Percentiles rank a stretch among this genome's conserved stretches.
These are phyloP conservation scores for Fabriciana adippe DNA, from an alignment of 2,888 invertebrate species.

Conservation along the genomic window DNA sequence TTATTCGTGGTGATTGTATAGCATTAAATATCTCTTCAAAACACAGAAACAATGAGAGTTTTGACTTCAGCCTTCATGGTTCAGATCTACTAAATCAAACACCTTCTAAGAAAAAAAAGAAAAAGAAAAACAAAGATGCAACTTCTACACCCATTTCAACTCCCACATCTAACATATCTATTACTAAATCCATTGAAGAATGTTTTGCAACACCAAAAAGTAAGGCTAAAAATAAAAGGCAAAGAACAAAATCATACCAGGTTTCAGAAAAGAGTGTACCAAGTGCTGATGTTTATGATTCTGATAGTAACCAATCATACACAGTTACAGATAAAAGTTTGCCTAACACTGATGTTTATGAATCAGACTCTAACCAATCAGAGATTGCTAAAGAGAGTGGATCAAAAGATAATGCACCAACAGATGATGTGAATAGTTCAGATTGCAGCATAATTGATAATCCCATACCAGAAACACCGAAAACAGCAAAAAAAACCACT, in stretches of 20 bases:
- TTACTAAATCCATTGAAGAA: constrained; percentile 51
- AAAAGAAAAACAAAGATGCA: constrained; percentile 65
- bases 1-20: constrained; percentile 75
- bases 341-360: constrained; percentile 78
- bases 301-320: constrained; percentile 80
- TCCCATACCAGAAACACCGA: constrained; percentile 33
- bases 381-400: constrained; percentile 50
- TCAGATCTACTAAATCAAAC: constrained; percentile 67
- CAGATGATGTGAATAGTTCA: constrained; percentile 41
- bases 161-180: constrained; percentile 40
- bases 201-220: constrained; percentile 77
- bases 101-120: constrained; percentile 69
- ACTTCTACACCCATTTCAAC: constrained; percentile 58
- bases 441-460: constrained; percentile 44
- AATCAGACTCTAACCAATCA: constrained; percentile 78
- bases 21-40: constrained; percentile 75
- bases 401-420: constrained; percentile 28
- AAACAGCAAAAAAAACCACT: constrained; percentile 40
- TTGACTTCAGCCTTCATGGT: constrained; percentile 78
- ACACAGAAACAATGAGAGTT: constrained; percentile 62
- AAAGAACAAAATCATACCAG: constrained; percentile 64
- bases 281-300: constrained; percentile 80
- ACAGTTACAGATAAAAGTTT: constrained; percentile 67
- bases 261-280: constrained; percentile 66
- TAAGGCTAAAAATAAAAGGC: constrained; percentile 72